Base-by-base conservation (phyloP, 2,797 vertebrate genomes). In the Melopsittacus undulatus region DNA sequence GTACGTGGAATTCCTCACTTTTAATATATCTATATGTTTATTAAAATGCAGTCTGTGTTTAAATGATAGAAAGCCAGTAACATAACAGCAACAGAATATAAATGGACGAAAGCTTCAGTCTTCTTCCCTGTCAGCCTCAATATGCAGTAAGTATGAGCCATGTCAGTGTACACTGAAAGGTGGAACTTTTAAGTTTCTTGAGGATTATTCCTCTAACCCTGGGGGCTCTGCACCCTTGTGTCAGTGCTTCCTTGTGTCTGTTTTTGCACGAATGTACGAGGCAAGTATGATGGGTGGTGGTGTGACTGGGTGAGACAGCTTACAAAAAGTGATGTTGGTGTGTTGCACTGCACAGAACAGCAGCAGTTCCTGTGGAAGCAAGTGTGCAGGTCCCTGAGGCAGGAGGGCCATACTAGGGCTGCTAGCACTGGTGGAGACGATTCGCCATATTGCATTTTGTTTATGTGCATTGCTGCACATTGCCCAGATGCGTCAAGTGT, bases 391-490 rank as follows among this genome's bases (percentile, higher is more conserved):
- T 34, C 51, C 70, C 29, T 32, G n/a, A 48, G 45, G 67, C 42
- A 30, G 51, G n/a, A 56, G 52, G 15, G 29, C 24, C 7, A 0
- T 7, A 22, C 30, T 42, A 14, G 26, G 22, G 64, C 57, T 69
- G 30, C 51, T 69, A 30, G 34, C 13, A 1, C 9, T 17, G 36
- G 15, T 1, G 1, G 38, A 56, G 38, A 63, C 20, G 11, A 0
- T 52, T 68, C 59, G 23, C 51, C 10, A 0, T 12, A 2, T 8
- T 67, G 66, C 11, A 1, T 32, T 83, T 40, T 29, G 46, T 3
- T 3, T 11, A 21, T 43, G 20, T 12, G 23, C 42, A 1, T 48
- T 16, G 27, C 61, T 66, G 56, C 34, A 24, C 3, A 0, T 21
- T 40, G 36, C 34, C n/a, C 52, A 40, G n/a, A 20, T 23, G 20